Evolutionary conservation across 2,113 vertebrate species (phyloP), one percentile per base, ranked within the genome.

Genomic region (Malurus elegans): DNA sequence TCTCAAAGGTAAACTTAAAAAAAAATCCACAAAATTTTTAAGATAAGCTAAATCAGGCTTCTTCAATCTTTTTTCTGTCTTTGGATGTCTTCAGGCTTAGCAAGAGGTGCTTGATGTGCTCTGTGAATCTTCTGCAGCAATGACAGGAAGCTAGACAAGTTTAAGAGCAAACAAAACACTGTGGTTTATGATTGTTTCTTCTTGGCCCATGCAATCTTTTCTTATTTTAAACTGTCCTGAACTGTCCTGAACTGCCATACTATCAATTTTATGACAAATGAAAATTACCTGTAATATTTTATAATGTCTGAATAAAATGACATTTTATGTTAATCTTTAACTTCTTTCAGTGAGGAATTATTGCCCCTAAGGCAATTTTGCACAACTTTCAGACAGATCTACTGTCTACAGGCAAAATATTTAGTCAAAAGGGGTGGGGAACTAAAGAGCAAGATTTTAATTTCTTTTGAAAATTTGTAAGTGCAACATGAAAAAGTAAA

Each of bases 1-100:
- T 98, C 97, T 88, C 97, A 57, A 99, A 99, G 99, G 99, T 99
- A 99, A 98, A 81, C 42, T 61, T 71, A 26, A 10, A 76, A 60
- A 67, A 54, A 61, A n/a, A 5, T 58, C 8, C 62, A 10, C 8
- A 75, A 61, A 51, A n/a, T 74, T 67, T 62, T 79, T 61, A 70
- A 47, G 26, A 57, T 66, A 65, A 84, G 66, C 70, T 31, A 26
- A 65, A 64, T 57, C 9, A 44, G 34, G 1, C 20, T 50, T 56
- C 21, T 79, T 90, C 29, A 64, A 4, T 32, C 21, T 74, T 88
- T 51, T 14, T 62, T 91, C 26, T 90, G 9, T 80, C n/a, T 67
- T 72, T 75, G 19, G 47, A 69, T 8, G 14, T 70, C 83, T 34
- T 65, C 34, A 78, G 50, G 19, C 32, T 66, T 72, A 53, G 14